Evolutionary conservation across 2,888 invertebrate species (phyloP), one percentile per base, ranked within the genome.

Genomic region (Ophion obscuratus): DNA sequence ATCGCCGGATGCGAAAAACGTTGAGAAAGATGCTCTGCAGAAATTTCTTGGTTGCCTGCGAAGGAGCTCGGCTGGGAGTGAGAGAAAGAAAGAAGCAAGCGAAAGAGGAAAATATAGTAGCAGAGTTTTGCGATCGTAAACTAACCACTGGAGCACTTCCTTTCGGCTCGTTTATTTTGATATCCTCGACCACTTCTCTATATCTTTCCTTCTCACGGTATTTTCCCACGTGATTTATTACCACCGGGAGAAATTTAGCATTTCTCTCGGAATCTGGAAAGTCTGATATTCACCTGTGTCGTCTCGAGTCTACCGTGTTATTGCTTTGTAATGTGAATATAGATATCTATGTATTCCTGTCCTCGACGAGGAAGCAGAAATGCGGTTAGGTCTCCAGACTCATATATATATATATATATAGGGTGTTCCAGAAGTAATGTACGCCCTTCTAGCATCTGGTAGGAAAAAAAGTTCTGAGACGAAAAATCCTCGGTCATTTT

Each of bases 141-240:
- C 74, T 85, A 82, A 59, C 74, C 79, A 66, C 44, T 64, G 77
- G 44, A 68, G 81, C 79, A 66, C 75, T 83, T 83, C 75, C 85
- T 85, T 85, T 83, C 76, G 74, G 83, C 79, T 85, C 85, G 85
- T 75, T 85, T 82, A 85, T 83, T 85, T 85, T 81, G 78, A 85
- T 85, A 79, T 85, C 71, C 53, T 74, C 53, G 61, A 24, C 10
- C 20, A 7, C 61, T 61, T 40, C 62, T 64, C 47, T 6, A 27
- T 31, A 36, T 59, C 24, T 64, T 36, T 57, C 66, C 11, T 31
- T 27, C 31, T 61, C 68, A 24, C 66, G 75, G 80, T 79, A 64
- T 84, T 84, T 64, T 66, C 66, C 57, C 31, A 36, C 57, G 68
- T 64, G 76, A 62, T 79, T 79, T 79, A 47, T 79, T 61, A 70